Percentiles rank a stretch among this genome's conserved stretches.
phyloP scores from a whole-genome alignment of 2,113 vertebrate species.

The Peucedramus taeniatus region DNA sequence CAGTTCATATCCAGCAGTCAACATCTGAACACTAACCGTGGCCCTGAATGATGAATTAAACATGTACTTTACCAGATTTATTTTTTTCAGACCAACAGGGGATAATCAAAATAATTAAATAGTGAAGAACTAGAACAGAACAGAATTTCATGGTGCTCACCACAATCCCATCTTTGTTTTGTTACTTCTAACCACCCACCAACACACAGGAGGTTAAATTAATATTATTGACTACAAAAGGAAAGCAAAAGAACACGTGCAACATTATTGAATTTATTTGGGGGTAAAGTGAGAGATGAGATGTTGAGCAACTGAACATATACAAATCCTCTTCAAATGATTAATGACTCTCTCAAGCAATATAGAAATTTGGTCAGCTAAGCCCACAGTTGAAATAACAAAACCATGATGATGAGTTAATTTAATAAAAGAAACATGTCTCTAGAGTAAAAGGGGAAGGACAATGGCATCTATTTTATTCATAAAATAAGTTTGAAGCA shows the following conservation, averaged over 20 bases:
- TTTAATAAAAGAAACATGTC: neutral
- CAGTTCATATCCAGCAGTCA: neutral
- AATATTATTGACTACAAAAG: conserved; percentile 22
- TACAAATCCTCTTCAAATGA: conserved; percentile 23
- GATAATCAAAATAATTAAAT: conserved; percentile 51
- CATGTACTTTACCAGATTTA: neutral
- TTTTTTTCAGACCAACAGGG: neutral
- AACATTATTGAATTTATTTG: conserved; percentile 28
- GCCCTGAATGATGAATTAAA: conserved; percentile 8
- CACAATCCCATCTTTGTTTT: neutral
- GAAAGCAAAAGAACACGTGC: conserved; percentile 3
- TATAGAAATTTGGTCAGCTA: conserved; percentile 17
- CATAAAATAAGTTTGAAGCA: neutral
- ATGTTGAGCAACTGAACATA: conserved; percentile 1
- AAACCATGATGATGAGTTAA: conserved; percentile 5
- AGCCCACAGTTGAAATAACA: conserved; percentile 34
- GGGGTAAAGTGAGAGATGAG: conserved; percentile 27
- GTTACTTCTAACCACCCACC: neutral
- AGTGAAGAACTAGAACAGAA: neutral
- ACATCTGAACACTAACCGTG: neutral
- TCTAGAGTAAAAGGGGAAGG: neutral
- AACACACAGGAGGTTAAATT: conserved; percentile 14
- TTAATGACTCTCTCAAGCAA: conserved; percentile 20
- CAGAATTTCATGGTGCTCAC: neutral
- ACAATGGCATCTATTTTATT: neutral